phyloP scores from a whole-genome alignment of 2,888 invertebrate genomes.

The Tenthredo distinguenda region DNA sequence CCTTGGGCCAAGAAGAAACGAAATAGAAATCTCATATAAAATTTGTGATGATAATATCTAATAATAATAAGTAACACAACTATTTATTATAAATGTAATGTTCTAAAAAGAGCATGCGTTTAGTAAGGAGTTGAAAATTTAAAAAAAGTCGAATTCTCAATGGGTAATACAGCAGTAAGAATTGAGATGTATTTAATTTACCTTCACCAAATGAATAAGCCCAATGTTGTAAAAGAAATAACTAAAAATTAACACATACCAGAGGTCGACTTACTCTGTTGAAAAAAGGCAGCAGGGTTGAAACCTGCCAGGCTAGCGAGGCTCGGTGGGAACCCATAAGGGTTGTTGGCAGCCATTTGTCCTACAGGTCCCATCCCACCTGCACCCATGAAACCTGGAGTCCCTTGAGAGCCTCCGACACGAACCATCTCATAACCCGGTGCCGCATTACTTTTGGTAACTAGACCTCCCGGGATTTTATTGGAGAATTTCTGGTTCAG shows the following conservation, averaged over 20 bases:
- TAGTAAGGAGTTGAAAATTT: background rate
- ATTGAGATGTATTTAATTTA: constrained; percentile 14
- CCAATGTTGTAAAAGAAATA: constrained; percentile 53
- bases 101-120: background rate
- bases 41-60: background rate
- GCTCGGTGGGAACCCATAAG: constrained; percentile 70
- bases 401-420: constrained; percentile 75
- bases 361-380: constrained; percentile 77
- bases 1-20: background rate
- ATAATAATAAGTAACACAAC: background rate
- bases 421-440: constrained; percentile 82
- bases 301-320: constrained; percentile 78
- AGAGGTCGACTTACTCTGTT: constrained; percentile 87
- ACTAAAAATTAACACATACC: constrained; percentile 54
- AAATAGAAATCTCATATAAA: background rate
- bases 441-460: constrained; percentile 77
- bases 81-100: background rate
- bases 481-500: constrained; percentile 70
- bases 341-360: constrained; percentile 67
- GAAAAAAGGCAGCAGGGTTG: constrained; percentile 90
- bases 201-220: constrained; percentile 40
- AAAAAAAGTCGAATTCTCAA: background rate
- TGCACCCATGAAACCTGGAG: constrained; percentile 67
- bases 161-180: background rate
- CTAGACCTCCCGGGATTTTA: constrained; percentile 79